phyloP scores from a whole-genome alignment of 2,888 invertebrate species.

The Deroplatys truncata region DNA sequence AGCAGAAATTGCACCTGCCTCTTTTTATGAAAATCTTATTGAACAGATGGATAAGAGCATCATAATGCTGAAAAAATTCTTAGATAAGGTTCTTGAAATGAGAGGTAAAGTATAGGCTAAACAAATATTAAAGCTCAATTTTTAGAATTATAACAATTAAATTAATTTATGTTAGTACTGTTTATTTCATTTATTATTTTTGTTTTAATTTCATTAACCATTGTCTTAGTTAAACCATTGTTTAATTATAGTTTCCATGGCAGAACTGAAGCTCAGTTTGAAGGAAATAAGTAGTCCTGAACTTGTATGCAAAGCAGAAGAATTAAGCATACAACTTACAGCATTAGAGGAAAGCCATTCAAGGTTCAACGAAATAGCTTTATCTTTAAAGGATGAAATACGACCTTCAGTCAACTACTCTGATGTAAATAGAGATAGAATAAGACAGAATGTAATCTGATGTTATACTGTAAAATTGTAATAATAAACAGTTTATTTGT shows the following conservation, averaged over 20 bases:
- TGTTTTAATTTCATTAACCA: neutral
- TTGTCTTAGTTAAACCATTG: neutral
- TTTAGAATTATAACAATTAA: neutral
- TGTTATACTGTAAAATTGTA: neutral
- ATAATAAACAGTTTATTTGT: neutral
- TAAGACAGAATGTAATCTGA: neutral
- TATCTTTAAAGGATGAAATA: neutral
- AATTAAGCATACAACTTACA: neutral
- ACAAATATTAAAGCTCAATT: neutral
- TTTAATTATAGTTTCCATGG: neutral
- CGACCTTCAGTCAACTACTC: neutral
- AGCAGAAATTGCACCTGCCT: neutral
- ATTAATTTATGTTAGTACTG: neutral
- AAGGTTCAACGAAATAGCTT: neutral
- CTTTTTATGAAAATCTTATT: neutral
- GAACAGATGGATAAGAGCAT: neutral
- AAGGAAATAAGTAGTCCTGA: neutral
- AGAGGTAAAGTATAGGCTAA: neutral
- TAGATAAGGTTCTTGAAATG: constrained; percentile 1
- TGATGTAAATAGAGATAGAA: neutral
- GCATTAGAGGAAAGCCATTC: neutral
- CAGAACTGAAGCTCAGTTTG: neutral
- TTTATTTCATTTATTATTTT: too few species aligned
- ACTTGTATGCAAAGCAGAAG: neutral
- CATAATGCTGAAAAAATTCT: neutral